phyloP scores from a whole-genome alignment of 2,797 vertebrate species.

The Lophius americanus region DNA sequence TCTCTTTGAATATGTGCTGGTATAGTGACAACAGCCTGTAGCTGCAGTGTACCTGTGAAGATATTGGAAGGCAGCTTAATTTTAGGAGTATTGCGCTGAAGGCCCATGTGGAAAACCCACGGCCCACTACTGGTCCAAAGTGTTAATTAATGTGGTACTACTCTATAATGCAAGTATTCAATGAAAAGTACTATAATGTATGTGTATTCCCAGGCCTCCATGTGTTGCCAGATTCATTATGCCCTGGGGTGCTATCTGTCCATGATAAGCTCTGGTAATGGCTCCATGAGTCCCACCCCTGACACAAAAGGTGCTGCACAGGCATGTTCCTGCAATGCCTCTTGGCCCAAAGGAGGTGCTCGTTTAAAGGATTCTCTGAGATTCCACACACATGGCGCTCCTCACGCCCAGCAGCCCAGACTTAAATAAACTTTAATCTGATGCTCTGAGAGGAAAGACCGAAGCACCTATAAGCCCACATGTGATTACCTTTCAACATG shows the following conservation, averaged over 20 bases:
- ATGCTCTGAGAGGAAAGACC: background rate
- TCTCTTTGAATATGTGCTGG: too few species aligned
- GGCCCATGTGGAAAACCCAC: too few species aligned
- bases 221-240: conserved; percentile 31
- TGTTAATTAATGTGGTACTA: too few species aligned
- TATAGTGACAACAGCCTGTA: too few species aligned
- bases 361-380: conserved; percentile 25
- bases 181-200: background rate
- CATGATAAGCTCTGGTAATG: conserved; percentile 56
- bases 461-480: background rate
- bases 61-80: too few species aligned
- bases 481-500: conserved; percentile 3
- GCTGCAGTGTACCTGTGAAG: too few species aligned
- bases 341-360: conserved; percentile 35
- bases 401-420: background rate
- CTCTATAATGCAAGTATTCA: background rate
- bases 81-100: too few species aligned
- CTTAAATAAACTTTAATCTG: conserved; percentile 16
- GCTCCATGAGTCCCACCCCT: conserved; percentile 27
- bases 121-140: too few species aligned
- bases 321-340: conserved; percentile 61
- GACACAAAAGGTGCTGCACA: conserved; percentile 59
- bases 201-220: background rate
- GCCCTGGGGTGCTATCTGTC: conserved; percentile 57
- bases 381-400: background rate